Evolutionary conservation across 1,140 invertebrate genomes (phyloP).

Genomic region (Chrysomallon squamiferum): DNA sequence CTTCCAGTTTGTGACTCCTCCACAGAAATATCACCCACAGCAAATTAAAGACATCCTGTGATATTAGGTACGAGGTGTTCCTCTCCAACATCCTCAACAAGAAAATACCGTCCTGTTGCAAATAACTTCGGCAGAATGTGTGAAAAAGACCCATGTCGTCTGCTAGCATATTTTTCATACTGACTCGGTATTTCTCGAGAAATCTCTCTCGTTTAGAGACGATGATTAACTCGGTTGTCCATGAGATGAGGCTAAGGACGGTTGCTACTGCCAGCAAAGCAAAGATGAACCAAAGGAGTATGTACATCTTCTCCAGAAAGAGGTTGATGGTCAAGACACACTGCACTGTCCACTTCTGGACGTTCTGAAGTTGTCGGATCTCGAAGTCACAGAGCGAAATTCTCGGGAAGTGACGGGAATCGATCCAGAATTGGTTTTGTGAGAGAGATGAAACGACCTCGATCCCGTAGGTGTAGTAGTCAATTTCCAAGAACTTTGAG

Average conservation of each 20-base stretch:
- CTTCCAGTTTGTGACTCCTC: too few relatives aligned
- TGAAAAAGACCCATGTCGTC: too few relatives aligned
- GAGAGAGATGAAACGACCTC: constrained; percentile 60
- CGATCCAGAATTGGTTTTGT: constrained; percentile 51
- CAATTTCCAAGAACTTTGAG: background rate
- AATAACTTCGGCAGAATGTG: too few relatives aligned
- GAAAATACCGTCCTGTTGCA: too few relatives aligned
- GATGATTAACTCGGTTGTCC: constrained; percentile 29
- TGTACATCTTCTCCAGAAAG: constrained; percentile 66
- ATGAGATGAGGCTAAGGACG: background rate
- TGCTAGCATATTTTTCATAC: constrained; percentile 21
- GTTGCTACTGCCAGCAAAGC: constrained; percentile 28
- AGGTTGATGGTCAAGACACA: constrained; percentile 67
- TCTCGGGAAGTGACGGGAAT: constrained; percentile 54
- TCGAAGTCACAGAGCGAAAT: constrained; percentile 66
- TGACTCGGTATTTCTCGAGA: constrained; percentile 38
- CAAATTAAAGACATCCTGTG: too few relatives aligned
- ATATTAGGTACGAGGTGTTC: too few relatives aligned
- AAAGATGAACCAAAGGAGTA: constrained; percentile 52
- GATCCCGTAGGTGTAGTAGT: constrained; percentile 52
- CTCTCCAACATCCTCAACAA: too few relatives aligned
- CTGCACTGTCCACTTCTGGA: constrained; percentile 57
- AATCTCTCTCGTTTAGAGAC: constrained; percentile 41
- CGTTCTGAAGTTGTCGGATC: constrained; percentile 57
- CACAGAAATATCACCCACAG: too few relatives aligned